Evolutionary conservation across 2,113 vertebrate genomes (phyloP).

Genomic region (Hypocryptadius cinnamomeus): DNA sequence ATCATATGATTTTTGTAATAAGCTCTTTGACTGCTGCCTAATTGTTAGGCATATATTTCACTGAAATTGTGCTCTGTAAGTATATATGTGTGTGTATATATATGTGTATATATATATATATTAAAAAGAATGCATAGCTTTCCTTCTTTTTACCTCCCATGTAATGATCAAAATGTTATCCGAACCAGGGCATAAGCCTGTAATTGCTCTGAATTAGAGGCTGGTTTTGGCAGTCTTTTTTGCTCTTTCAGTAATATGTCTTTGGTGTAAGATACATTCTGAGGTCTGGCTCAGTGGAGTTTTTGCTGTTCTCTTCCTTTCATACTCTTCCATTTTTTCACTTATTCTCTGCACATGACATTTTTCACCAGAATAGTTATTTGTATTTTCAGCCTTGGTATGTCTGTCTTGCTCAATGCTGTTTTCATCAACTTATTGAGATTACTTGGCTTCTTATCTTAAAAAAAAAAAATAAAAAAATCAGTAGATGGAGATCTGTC

Average conservation of each 20-base stretch:
- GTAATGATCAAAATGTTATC: background rate
- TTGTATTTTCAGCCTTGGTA: background rate
- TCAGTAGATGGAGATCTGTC: background rate
- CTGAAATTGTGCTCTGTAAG: background rate
- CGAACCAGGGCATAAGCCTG: background rate
- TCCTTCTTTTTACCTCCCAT: background rate
- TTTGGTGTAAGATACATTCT: background rate
- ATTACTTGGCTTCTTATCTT: background rate
- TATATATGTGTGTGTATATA: too few relatives aligned
- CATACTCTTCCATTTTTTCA: background rate
- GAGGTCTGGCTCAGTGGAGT: background rate
- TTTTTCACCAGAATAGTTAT: background rate
- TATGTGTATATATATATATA: too few relatives aligned
- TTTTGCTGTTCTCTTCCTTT: background rate
- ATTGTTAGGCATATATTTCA: background rate
- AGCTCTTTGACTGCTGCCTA: background rate
- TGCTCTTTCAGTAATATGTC: background rate
- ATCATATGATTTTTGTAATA: background rate
- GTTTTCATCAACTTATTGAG: background rate
- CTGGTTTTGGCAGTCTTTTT: background rate
- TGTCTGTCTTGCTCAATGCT: background rate
- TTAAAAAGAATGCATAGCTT: too few relatives aligned
- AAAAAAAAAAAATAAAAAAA: background rate
- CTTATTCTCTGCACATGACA: background rate
- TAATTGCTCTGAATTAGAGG: background rate